A percentile compares a stretch with the other conserved stretches of the same genome.
Conservation (phyloP, 2,888 invertebrate genomes). For the Phortica magna region DNA sequence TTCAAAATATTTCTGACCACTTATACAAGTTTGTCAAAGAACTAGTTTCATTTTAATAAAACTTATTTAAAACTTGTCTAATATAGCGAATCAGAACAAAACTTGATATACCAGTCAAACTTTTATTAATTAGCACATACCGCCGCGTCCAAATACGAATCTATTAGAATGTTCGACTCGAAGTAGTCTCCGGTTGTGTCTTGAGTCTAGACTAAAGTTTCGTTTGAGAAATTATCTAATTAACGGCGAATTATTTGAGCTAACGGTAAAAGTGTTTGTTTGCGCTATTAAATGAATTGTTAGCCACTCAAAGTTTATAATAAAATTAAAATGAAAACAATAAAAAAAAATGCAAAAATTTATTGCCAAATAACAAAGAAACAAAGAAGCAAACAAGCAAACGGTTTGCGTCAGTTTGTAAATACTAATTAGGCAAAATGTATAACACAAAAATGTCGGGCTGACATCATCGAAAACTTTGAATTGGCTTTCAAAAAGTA, state of each 20-base stretch:
- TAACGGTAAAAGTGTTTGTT: constrained; percentile 12
- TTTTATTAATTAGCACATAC: no score
- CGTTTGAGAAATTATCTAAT: neutral
- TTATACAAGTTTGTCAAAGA: no score
- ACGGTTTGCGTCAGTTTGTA: constrained; percentile 1
- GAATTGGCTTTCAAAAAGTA: neutral
- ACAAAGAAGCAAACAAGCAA: neutral
- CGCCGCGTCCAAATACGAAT: no score
- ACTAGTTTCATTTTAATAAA: no score
- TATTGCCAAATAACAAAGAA: constrained; percentile 4
- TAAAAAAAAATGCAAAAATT: constrained; percentile 8
- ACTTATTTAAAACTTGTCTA: no score
- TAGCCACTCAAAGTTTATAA: neutral
- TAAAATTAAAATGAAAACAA: neutral
- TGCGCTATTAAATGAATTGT: neutral
- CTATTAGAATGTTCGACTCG: no score
- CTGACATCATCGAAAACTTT: constrained; percentile 52
- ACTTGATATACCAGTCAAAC: no score
- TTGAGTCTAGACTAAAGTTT: no score
- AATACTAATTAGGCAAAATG: constrained; percentile 9
- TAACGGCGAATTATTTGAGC: neutral
- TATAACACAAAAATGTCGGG: constrained; percentile 9
- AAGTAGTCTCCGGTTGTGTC: no score
- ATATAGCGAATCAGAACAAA: no score
- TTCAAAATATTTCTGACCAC: no score